Conservation (phyloP, 2,113 vertebrate genomes). For the Tricholaema leucomelas region DNA sequence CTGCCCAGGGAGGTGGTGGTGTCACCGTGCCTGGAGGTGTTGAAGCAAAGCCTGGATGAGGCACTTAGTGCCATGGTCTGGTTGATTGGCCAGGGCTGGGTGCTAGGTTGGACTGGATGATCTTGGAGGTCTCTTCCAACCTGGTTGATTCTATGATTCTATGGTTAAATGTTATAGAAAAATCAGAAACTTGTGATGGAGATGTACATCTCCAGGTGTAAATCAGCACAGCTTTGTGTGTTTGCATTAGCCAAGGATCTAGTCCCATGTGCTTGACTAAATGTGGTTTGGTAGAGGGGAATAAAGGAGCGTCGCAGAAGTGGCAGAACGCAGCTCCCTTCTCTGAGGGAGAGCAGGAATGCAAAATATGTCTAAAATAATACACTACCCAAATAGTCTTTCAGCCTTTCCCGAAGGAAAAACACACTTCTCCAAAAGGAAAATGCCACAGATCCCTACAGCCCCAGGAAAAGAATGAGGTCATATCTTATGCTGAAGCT, state of each 20-base stretch:
- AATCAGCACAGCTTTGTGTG: background rate
- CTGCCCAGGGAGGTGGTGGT: too few relatives aligned
- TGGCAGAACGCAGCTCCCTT: background rate
- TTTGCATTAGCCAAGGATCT: background rate
- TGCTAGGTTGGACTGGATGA: too few relatives aligned
- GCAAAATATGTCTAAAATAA: slow-evolving; percentile 49
- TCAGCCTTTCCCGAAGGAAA: slow-evolving; percentile 31
- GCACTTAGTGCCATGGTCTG: too few relatives aligned
- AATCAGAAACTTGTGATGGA: background rate
- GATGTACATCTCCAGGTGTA: background rate
- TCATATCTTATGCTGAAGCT: slow-evolving; percentile 17
- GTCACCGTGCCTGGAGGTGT: too few relatives aligned
- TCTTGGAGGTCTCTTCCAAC: too few relatives aligned
- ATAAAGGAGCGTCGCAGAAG: background rate
- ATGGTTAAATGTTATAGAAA: background rate
- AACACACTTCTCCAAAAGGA: slow-evolving; percentile 16
- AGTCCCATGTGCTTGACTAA: background rate
- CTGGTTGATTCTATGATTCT: too few relatives aligned
- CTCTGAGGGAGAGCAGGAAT: slow-evolving; percentile 1
- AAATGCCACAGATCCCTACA: slow-evolving; percentile 13
- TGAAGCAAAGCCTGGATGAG: too few relatives aligned
- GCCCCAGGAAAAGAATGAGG: slow-evolving; percentile 39
- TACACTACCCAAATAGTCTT: slow-evolving; percentile 26
- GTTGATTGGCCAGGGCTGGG: too few relatives aligned
- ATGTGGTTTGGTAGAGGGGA: background rate